Evolutionary conservation across 2,113 vertebrate genomes (phyloP).

Genomic region (Antechinus stuartii): DNA sequence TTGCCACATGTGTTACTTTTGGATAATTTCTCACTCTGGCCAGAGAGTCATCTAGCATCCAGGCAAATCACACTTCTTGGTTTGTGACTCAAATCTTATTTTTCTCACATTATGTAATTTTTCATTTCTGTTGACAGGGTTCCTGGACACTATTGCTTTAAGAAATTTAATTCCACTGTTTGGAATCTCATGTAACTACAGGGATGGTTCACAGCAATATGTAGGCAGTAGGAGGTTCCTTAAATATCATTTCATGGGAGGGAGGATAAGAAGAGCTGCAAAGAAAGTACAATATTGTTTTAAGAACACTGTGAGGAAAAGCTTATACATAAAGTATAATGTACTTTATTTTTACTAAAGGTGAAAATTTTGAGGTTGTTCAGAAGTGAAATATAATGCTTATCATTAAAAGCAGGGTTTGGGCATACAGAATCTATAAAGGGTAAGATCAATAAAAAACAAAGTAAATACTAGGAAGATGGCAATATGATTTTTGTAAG

Average conservation of each 20-base stretch:
- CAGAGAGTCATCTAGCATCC: slow-evolving; percentile 22
- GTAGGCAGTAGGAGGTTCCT: not conserved
- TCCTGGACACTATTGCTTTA: slow-evolving; percentile 24
- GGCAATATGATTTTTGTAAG: not conserved
- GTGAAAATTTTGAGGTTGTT: not conserved
- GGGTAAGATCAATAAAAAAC: not conserved
- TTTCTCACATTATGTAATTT: slow-evolving; percentile 2
- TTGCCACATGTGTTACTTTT: not conserved
- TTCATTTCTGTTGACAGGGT: slow-evolving; percentile 28
- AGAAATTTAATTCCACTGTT: not conserved
- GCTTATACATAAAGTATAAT: not conserved
- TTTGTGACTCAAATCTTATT: slow-evolving; percentile 55
- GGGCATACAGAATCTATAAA: not conserved
- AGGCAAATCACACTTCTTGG: slow-evolving; percentile 24
- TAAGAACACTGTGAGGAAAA: not conserved
- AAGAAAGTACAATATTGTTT: not conserved
- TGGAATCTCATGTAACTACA: not conserved
- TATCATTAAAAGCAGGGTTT: not conserved
- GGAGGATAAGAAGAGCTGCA: not conserved
- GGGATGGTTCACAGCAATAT: not conserved
- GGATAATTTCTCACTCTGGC: slow-evolving; percentile 36
- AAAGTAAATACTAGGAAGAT: not conserved
- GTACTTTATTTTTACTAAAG: not conserved
- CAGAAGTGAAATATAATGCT: not conserved
- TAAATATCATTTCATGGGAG: not conserved